Percentiles rank a stretch among this genome's conserved stretches.
These are phyloP conservation scores for Nyctereutes procyonoides DNA, from an alignment of 2,113 vertebrate species.

Conservation along the genomic window DNA sequence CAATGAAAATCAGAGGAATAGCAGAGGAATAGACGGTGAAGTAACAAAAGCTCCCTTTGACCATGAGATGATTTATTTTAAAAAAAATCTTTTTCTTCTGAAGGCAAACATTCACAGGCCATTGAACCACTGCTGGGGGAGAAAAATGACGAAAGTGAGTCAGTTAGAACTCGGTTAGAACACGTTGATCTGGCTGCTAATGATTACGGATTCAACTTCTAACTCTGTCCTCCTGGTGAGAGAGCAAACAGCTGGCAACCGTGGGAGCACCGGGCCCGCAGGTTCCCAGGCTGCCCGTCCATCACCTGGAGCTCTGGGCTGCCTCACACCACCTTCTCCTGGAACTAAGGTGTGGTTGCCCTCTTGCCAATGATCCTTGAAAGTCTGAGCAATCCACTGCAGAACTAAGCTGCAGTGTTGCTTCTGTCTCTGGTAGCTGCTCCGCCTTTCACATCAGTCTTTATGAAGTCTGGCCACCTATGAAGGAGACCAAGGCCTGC, in stretches of 20 bases:
- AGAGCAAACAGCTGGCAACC: conserved; percentile 50
- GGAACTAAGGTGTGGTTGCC: neutral
- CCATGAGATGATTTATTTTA: conserved; percentile 58
- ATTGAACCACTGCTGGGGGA: conserved; percentile 26
- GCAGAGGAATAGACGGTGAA: neutral
- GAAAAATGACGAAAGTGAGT: neutral
- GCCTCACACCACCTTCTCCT: neutral
- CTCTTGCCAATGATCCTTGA: neutral
- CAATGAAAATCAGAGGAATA: conserved; percentile 14
- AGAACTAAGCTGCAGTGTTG: neutral
- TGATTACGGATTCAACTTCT: conserved; percentile 48
- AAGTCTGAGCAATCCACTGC: neutral
- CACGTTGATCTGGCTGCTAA: neutral
- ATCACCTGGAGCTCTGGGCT: neutral
- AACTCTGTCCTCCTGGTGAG: neutral
- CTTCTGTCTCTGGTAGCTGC: neutral
- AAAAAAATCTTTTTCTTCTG: conserved; percentile 45
- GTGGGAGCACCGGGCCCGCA: neutral
- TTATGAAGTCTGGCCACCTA: neutral
- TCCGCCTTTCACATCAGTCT: neutral
- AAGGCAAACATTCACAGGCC: conserved; percentile 61
- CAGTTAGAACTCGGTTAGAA: neutral
- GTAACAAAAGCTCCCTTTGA: conserved; percentile 68
- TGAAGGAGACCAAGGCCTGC: neutral
- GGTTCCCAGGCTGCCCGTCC: neutral